Base-by-base conservation (phyloP, 2,888 invertebrate genomes). In the Spialia ferax region DNA sequence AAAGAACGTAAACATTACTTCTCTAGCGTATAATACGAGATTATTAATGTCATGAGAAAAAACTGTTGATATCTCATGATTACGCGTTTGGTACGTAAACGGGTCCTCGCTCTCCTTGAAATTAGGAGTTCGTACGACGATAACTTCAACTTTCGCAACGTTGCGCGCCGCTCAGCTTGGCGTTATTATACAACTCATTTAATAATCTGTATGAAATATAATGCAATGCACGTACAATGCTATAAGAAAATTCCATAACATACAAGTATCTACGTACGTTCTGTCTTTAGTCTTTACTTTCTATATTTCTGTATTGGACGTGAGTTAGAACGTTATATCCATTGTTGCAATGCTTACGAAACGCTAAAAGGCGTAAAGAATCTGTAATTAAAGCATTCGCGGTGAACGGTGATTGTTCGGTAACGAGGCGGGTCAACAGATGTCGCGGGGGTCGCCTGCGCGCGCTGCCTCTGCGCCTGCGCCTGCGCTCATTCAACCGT, bases 401-500 rank as follows among this genome's bases (percentile, higher is more conserved):
- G 32, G 64, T 65, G 59, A 65, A 57, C 50, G 45, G 48, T 50
- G 50, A 23, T 45, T 15, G 50, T 32, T 48, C 20, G 15, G 60
- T 54, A 45, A 13, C 18, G 6, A 76, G 79, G 80, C 75, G 76
- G 79, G 79, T 77, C 80, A 81, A 82, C 81, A 82, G 84, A 82
- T 83, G 85, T 84, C 82, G 85, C 77, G 77, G 77, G 78, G 80
- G 82, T 79, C 80, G 82, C 81, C 84, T 48, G 48, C 48, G 48
- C 48, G 48, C 48, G 48, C 48, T n/a, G 18, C 48, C 7, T 5
- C 32, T 7, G 3, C 8, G n/a, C 7, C 32, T 20, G 48, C 42
- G 54, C 29, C 85, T 86, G 87, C 83, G 86, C 87, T 88, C 91
- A 90, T 91, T 93, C 89, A 91, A 87, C 85, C 89, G 87, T 86